Percentiles rank a stretch among this genome's conserved stretches.
phyloP scores from a whole-genome alignment of 2,113 vertebrate species.

The Nymphicus hollandicus region DNA sequence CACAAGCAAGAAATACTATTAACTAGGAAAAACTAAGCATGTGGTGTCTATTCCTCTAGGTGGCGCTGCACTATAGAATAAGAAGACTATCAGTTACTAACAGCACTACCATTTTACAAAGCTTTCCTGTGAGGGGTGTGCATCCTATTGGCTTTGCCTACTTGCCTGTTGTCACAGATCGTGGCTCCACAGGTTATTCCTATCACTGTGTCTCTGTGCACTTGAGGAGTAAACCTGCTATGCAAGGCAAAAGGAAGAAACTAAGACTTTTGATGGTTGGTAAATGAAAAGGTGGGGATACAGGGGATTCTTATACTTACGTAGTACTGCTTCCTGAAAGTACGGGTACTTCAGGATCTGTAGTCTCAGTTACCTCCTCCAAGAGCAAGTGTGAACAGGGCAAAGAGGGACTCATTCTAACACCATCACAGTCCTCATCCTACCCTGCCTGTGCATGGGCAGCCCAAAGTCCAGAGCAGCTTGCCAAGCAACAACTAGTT shows the following conservation, averaged over 20 bases:
- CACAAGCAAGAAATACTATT: neutral
- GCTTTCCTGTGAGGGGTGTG: neutral
- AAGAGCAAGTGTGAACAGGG: neutral
- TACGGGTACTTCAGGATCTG: neutral
- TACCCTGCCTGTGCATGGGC: neutral
- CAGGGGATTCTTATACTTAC: neutral
- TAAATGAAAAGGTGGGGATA: neutral
- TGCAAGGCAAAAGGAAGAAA: neutral
- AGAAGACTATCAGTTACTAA: fast-evolving
- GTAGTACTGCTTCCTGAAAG: neutral
- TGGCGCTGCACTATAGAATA: neutral
- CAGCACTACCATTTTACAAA: neutral
- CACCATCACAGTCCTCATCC: neutral
- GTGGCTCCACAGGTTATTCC: neutral
- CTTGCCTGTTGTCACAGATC: neutral
- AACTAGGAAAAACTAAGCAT: neutral
- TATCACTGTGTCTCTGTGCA: fast-evolving
- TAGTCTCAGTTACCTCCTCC: neutral
- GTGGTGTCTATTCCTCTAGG: neutral
- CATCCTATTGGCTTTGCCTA: neutral
- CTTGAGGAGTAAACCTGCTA: neutral
- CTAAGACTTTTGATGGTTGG: neutral
- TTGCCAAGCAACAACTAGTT: neutral
- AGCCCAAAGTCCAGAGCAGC: neutral
- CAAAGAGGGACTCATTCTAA: neutral